phyloP scores from a whole-genome alignment of 2,113 vertebrate genomes.

The Jaculus jaculus region DNA sequence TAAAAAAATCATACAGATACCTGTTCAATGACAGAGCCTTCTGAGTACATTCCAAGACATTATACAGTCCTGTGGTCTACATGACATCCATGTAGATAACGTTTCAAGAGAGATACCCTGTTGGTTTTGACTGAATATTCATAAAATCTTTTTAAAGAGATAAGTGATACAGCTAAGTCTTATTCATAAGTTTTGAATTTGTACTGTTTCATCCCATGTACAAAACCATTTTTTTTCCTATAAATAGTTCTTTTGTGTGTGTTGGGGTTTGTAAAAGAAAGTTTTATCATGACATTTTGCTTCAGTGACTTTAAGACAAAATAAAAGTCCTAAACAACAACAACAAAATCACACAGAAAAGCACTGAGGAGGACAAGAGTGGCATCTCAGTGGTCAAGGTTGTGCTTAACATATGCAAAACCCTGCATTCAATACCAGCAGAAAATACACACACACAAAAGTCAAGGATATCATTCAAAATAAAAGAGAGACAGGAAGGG shows the following conservation, averaged over 20 bases:
- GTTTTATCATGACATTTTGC: constrained; percentile 86
- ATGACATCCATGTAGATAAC: constrained; percentile 80
- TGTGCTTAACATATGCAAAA: too few species aligned
- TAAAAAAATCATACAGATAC: constrained; percentile 35
- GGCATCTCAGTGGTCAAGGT: too few species aligned
- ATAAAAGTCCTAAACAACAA: constrained; percentile 86
- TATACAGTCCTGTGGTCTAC: constrained; percentile 81
- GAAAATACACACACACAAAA: too few species aligned
- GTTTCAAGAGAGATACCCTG: constrained; percentile 83
- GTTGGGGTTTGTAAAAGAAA: constrained; percentile 84
- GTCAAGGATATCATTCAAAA: too few species aligned
- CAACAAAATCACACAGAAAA: too few species aligned
- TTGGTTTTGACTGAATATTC: constrained; percentile 83
- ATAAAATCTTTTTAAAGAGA: constrained; percentile 85
- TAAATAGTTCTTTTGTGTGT: constrained; percentile 79
- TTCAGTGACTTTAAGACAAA: constrained; percentile 86
- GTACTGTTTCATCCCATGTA: constrained; percentile 87
- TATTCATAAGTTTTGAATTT: constrained; percentile 87
- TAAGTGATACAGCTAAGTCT: constrained; percentile 83
- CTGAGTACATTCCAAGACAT: constrained; percentile 94
- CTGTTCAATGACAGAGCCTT: constrained; percentile 90
- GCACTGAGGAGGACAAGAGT: too few species aligned
- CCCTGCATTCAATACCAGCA: too few species aligned
- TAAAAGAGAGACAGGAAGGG: too few species aligned
- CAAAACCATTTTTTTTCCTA: too few species aligned